phyloP scores from a whole-genome alignment of 2,888 invertebrate genomes.

The Macrosoma leucophasiata region DNA sequence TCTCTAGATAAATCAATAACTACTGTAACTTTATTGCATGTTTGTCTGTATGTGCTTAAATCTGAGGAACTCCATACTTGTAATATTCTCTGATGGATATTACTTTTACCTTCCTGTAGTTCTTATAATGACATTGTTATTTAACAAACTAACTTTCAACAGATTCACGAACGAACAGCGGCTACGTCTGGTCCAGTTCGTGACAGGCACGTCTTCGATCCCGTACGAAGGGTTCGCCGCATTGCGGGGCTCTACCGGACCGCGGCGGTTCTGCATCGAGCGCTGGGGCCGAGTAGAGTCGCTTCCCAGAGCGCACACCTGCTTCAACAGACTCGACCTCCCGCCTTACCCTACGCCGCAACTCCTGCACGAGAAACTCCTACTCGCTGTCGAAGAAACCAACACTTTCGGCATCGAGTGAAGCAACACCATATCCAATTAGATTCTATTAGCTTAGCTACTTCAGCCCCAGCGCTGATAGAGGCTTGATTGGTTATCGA shows the following conservation, averaged over 20 bases:
- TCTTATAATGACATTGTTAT: no score
- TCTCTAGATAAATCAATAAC: no score
- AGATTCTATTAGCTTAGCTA: background rate
- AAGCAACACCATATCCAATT: no score
- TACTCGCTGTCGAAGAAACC: constrained; percentile 96
- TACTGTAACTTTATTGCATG: no score
- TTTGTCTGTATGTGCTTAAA: no score
- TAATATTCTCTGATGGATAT: no score
- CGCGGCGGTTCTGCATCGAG: constrained; percentile 96
- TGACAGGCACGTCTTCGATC: constrained; percentile 98
- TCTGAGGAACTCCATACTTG: no score
- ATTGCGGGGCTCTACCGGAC: constrained; percentile 95
- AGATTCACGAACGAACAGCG: constrained; percentile 96
- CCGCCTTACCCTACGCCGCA: constrained; percentile 96
- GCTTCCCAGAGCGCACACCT: constrained; percentile 96
- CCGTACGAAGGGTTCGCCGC: constrained; percentile 98
- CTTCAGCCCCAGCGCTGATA: no score
- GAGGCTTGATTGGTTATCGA: no score
- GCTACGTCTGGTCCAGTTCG: constrained; percentile 94
- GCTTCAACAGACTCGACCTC: constrained; percentile 97
- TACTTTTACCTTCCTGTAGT: no score
- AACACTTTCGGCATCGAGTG: constrained; percentile 97
- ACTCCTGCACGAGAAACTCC: constrained; percentile 91
- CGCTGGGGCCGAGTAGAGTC: constrained; percentile 98
- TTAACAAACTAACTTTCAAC: no score